Percentiles rank a stretch among this genome's conserved stretches.
Evolutionary conservation across 1,140 invertebrate species (phyloP).

Genomic region (Nixonia krombeini): DNA sequence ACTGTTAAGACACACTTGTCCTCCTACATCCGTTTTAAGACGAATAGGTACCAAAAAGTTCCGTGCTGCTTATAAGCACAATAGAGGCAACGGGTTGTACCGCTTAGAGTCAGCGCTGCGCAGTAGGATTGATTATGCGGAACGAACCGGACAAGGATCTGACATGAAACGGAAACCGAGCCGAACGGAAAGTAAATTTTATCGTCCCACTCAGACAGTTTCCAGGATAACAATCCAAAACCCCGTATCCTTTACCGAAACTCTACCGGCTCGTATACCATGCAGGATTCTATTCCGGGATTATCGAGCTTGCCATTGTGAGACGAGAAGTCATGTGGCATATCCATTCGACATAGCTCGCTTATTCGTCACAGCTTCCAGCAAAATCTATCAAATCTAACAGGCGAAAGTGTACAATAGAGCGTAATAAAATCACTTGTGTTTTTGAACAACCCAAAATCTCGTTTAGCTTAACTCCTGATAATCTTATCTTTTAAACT

Average conservation of each 20-base stretch:
- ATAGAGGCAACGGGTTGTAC: conserved; percentile 54
- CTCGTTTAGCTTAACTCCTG: too few species aligned
- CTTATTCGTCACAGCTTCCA: conserved; percentile 30
- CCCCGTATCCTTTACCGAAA: conserved; percentile 17
- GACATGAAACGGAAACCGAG: conserved; percentile 47
- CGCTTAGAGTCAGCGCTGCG: conserved; percentile 42
- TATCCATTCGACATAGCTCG: conserved; percentile 32
- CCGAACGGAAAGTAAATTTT: conserved; percentile 42
- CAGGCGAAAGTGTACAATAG: too few species aligned
- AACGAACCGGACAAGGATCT: conserved; percentile 51
- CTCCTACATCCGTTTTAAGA: conserved; percentile 35
- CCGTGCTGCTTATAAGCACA: conserved; percentile 42
- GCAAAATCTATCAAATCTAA: too few species aligned
- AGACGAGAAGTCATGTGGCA: conserved; percentile 53
- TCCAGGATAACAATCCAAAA: conserved; percentile 33
- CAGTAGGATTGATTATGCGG: conserved; percentile 49
- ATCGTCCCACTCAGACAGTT: conserved; percentile 29
- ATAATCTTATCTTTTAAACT: too few species aligned
- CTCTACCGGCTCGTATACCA: conserved; percentile 1
- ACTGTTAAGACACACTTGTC: conserved; percentile 2
- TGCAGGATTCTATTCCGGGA: conserved; percentile 2
- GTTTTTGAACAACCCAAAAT: too few species aligned
- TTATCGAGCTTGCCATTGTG: conserved; percentile 30
- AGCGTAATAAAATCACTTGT: too few species aligned
- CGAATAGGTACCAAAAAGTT: conserved; percentile 30